phyloP scores from a whole-genome alignment of 2,113 vertebrate species.

The Bagarius yarrelli region DNA sequence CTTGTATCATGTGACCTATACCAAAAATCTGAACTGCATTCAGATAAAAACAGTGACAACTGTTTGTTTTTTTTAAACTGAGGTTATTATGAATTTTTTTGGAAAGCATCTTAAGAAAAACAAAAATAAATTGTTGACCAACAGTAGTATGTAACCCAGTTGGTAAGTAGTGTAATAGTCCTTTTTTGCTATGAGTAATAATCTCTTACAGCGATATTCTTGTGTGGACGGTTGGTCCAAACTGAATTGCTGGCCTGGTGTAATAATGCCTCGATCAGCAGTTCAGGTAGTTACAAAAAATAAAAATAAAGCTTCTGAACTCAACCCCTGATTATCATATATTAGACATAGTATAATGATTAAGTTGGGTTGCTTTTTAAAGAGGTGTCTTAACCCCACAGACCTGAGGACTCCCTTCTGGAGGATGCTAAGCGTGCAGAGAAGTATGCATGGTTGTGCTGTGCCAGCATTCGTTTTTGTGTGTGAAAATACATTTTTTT shows the following conservation, averaged over 20 bases:
- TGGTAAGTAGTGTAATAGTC: too few relatives aligned
- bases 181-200: too few relatives aligned
- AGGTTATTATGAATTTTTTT: too few relatives aligned
- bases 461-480: conserved; percentile 34
- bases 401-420: conserved; percentile 77
- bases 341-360: neutral
- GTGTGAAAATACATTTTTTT: neutral
- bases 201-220: neutral
- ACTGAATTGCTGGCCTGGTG: neutral
- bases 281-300: neutral
- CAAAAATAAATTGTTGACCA: too few relatives aligned
- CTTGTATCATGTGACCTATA: too few relatives aligned
- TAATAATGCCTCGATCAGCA: neutral
- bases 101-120: too few relatives aligned
- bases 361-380: neutral
- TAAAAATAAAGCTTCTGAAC: neutral
- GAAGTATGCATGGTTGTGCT: conserved; percentile 73
- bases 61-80: too few relatives aligned
- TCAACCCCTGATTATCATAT: neutral
- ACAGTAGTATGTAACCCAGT: too few relatives aligned
- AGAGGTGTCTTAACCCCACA: conserved; percentile 59
- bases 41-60: too few relatives aligned
- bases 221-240: neutral
- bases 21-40: too few relatives aligned
- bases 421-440: conserved; percentile 68